Base-by-base conservation (phyloP, 2,888 invertebrate genomes). In the Drosophila diplacantha region DNA sequence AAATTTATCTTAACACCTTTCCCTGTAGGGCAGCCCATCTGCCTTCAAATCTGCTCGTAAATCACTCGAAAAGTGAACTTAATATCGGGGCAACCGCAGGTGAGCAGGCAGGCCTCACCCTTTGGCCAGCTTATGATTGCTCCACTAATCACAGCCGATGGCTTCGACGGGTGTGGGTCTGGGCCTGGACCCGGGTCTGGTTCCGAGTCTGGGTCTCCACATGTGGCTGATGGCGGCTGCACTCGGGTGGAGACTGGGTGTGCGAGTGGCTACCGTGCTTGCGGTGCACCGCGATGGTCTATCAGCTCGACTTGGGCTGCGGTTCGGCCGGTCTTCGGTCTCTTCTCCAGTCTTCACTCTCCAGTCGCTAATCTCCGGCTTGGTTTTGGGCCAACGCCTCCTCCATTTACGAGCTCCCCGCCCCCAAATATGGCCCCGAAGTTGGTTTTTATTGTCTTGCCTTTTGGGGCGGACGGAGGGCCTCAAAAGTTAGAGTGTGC, bases 51-150 rank as follows among this genome's bases (percentile, higher is more conserved):
- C 18, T 20, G 5, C 59, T 55, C 70, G 60, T 73, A 63, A 81
- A 79, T 81, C 76, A 75, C 49, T 52, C 12, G 16, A 43, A 68
- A 69, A 69, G 56, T 43, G 56, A 66, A 80, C 56, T 61, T 71
- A 66, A 74, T 68, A 60, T 76, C 47, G 35, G 38, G 52, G 65
- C 68, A 64, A 29, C 44, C 71, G 58, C 65, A 71, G 41, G 47
- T 34, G 39, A 47, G 35, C 63, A 68, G 16, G 32, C 29, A 37
- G 41, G 32, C 61, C 80, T 63, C 71, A 62, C 69, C 80, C 76
- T 69, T 50, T 64, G 81, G 75, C 70, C 78, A 75, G 67, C 75
- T 81, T 76, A 77, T 81, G 83, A 83, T 81, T 78, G 81, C 75
- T 52, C 47, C 83, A 79, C 83, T 76, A 79, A 79, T 83, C 80